Evolutionary conservation across 2,888 invertebrate genomes (phyloP).

Genomic region (Agrenia bidenticulata): DNA sequence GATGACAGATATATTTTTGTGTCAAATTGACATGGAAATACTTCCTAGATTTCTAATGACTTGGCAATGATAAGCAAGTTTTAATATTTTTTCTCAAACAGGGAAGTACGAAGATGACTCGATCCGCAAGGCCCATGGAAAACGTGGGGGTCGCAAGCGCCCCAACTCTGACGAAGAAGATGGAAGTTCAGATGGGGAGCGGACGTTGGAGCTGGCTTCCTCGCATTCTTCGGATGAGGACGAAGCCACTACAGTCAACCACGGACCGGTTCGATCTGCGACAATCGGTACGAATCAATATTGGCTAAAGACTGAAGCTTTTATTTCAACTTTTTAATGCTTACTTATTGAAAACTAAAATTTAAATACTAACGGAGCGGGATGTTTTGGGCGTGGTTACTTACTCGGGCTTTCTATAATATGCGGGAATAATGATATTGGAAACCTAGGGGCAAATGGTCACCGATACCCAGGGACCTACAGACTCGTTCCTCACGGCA

Average conservation of each 20-base stretch:
- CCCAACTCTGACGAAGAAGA: slow-evolving; percentile 43
- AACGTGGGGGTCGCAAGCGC: slow-evolving; percentile 36
- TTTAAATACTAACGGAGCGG: background rate
- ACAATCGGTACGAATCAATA: slow-evolving; percentile 48
- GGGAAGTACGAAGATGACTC: slow-evolving; percentile 31
- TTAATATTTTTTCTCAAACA: background rate
- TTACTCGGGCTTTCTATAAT: too few species aligned
- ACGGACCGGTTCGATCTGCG: slow-evolving; percentile 36
- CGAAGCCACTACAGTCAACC: slow-evolving; percentile 56
- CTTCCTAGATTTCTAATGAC: too few species aligned
- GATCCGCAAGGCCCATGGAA: slow-evolving; percentile 44
- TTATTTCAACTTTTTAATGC: too few species aligned
- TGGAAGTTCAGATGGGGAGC: slow-evolving; percentile 59
- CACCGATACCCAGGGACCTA: slow-evolving; percentile 6
- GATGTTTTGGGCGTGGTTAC: too few species aligned
- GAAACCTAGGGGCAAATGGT: slow-evolving; percentile 6
- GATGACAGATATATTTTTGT: too few species aligned
- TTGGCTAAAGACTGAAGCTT: too few species aligned
- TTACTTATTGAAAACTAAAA: background rate
- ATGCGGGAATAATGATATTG: too few species aligned
- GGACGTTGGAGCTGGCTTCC: slow-evolving; percentile 86
- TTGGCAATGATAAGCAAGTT: background rate
- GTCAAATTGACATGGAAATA: too few species aligned
- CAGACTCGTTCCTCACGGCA: background rate
- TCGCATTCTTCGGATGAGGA: slow-evolving; percentile 93